Base-by-base conservation (phyloP, 2,888 invertebrate species). In the Tetanocera ferruginea region DNA sequence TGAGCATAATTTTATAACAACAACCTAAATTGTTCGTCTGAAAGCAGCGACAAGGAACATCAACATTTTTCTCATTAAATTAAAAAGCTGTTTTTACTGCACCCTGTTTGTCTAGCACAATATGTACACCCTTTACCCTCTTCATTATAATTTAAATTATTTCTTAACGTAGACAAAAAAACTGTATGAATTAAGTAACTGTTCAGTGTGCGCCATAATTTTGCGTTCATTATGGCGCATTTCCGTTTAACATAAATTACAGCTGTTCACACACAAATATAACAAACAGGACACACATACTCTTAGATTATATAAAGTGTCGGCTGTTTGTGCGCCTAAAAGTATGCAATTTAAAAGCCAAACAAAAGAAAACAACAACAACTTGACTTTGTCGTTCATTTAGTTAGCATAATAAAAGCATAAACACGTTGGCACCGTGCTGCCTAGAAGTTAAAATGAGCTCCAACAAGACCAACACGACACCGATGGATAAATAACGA, bases 161-260 rank as follows among this genome's bases (percentile, higher is more conserved):
- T 64, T 60, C 31, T 31, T 23, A 23, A 9, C 67, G 19, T n/a
- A 67, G 43, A 51, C 51, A 69, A 69, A 17, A n/a, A 69, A 69
- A 51, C 34, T 8, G 34, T 62, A 57, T 57, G 57, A 25, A 55
- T 70, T n/a, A 62, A 73, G 43, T 73, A 62, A 75, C 66, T 51
- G 23, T 25, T 75, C 66, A 70, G 25, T 19, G 55, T 5, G 23
- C 75, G 75, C 71, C 74, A 75, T 79, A 64, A 76, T 71, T 79
- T 79, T 52, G 75, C 79, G 71, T 79, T 76, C 78, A 80, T 80
- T 78, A 80, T 78, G 76, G 76, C 74, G 76, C 77, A 79, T 80
- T 80, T 80, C 79, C 80, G 80, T 69, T 78, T 76, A 77, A 76
- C 78, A 79, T 80, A 76, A 80, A 80, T 79, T 57, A 70, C 66